phyloP scores from a whole-genome alignment of 2,797 vertebrate genomes.

The Amazona ochrocephala region DNA sequence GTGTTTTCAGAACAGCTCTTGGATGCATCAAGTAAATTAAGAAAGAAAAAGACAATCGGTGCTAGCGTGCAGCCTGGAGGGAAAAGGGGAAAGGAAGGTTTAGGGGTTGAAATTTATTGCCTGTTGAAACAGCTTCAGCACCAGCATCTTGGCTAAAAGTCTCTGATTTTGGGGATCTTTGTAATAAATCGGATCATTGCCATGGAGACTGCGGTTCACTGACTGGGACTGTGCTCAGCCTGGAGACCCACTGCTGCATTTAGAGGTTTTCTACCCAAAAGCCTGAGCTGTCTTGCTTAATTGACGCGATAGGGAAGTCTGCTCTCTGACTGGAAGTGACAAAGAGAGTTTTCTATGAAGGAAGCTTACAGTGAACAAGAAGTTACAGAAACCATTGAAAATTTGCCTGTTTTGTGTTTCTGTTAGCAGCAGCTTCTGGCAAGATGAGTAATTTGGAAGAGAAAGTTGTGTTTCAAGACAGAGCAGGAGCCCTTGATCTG shows the following conservation, averaged over 20 bases:
- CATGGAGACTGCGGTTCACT: accelerated
- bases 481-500: constrained; percentile 69
- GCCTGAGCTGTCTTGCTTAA: background rate
- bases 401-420: background rate
- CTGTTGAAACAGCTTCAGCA: background rate
- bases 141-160: background rate
- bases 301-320: background rate
- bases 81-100: background rate
- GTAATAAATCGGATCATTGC: accelerated
- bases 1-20: background rate
- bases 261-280: background rate
- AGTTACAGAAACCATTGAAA: constrained; percentile 58
- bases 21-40: background rate
- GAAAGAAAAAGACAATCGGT: background rate
- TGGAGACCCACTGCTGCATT: accelerated
- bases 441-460: constrained; percentile 68
- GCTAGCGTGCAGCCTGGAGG: background rate
- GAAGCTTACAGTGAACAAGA: constrained; percentile 18
- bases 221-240: background rate
- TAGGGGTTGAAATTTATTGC: background rate
- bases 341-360: constrained; percentile 67
- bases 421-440: constrained; percentile 57
- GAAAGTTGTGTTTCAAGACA: constrained; percentile 68
- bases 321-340: constrained; percentile 24
- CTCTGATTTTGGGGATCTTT: background rate